Percentiles rank a stretch among this genome's conserved stretches.
phyloP scores from a whole-genome alignment of 2,888 invertebrate genomes.

The Pterostichus niger region DNA sequence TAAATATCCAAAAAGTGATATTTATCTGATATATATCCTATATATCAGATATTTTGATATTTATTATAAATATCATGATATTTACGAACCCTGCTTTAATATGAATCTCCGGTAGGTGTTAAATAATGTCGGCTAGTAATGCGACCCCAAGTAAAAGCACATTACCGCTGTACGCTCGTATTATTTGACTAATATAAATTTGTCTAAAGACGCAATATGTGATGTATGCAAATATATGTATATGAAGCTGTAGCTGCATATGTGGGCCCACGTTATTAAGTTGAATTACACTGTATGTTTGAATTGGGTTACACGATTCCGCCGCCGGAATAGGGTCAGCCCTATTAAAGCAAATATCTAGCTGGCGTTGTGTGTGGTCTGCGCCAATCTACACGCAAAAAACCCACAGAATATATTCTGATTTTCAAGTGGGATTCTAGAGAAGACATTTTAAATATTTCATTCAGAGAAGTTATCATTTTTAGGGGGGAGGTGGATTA shows the following conservation, averaged over 20 bases:
- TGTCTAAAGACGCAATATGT: constrained; percentile 46
- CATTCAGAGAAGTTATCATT: background rate
- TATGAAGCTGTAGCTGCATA: constrained; percentile 56
- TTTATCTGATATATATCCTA: no score
- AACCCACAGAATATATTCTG: background rate
- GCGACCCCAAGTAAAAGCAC: constrained; percentile 1
- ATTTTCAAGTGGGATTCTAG: no score
- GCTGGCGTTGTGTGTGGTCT: constrained; percentile 10
- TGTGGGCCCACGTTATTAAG: constrained; percentile 59
- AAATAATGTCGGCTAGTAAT: constrained; percentile 4
- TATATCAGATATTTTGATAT: no score
- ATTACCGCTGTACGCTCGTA: constrained; percentile 7
- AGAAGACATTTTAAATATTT: background rate
- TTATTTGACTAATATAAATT: constrained; percentile 54
- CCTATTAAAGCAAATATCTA: constrained; percentile 51
- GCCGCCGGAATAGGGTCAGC: constrained; percentile 43
- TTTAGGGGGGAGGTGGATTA: no score
- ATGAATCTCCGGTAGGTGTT: background rate
- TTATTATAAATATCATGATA: no score
- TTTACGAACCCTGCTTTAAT: no score
- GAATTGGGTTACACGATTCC: constrained; percentile 45
- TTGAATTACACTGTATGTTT: constrained; percentile 50
- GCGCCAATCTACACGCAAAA: constrained; percentile 19
- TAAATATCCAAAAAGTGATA: no score
- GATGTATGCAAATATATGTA: constrained; percentile 64